Base-by-base conservation (phyloP, 2,113 vertebrate species). In the Heliornis fulica region DNA sequence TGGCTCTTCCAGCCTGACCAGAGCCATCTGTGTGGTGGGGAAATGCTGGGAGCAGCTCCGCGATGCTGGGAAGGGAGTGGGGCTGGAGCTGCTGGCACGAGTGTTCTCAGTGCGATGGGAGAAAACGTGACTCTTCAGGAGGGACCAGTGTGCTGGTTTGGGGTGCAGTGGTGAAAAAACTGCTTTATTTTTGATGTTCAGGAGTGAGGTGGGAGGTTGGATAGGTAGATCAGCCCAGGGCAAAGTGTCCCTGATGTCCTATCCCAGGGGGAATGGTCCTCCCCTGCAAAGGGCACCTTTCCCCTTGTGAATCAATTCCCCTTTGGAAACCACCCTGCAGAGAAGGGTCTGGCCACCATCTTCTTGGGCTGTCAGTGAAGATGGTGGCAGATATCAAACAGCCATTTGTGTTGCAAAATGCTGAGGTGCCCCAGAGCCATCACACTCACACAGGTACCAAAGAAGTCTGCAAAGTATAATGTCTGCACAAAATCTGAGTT, bases 11-110 rank as follows among this genome's bases (percentile, higher is more conserved):
- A 29, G 51, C 51, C 51, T 29, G 28, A 28, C 29, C 29, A 54
- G 29, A 54, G 11, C 13, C 5, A 0, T 4, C 0, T 0, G 29
- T 31, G 63, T 43, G 50, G 5, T 5, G 2, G 74, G 32, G 43
- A 81, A 85, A 60, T 1, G 11, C 59, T 85, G 79, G 82, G 34
- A 63, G 76, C 64, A 51, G 41, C 31, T 87, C 72, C 15, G 7
- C 51, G n/a, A 13, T 38, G 28, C 36, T 0, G 1, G 34, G 50
- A 31, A 57, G 26, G 48, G 50, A 86, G 38, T 29, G 1, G 18
- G 28, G 10, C 38, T 48, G 29, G 36, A 51, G 60, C 34, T 17
- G 40, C 22, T 0, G 2, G 43, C 0, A 0, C n/a, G 40, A 28
- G 20, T 34, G 43, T 50, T 64, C 64, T 78, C 2, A 0, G 2